phyloP scores from a whole-genome alignment of 2,797 vertebrate species.

The Tadarida brasiliensis region DNA sequence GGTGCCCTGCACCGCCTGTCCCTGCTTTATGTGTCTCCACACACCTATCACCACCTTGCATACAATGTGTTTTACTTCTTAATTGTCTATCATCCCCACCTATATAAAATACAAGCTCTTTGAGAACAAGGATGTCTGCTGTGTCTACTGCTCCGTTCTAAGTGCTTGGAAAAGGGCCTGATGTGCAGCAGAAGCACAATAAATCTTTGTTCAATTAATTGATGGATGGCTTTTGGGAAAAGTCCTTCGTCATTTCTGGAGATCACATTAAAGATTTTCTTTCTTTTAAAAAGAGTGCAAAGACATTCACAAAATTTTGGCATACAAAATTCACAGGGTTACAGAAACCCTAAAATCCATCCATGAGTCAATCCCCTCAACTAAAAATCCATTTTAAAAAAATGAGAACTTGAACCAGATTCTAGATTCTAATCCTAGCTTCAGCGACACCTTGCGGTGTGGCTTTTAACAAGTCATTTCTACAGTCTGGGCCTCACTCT shows the following conservation, averaged over 20 bases:
- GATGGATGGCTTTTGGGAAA: background rate
- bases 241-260: background rate
- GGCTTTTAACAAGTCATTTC: background rate
- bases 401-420: background rate
- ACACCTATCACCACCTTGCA: background rate
- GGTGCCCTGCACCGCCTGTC: no score
- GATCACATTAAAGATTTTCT: background rate
- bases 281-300: background rate
- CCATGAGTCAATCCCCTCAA: background rate
- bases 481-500: background rate
- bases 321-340: background rate
- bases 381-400: background rate
- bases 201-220: background rate
- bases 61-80: background rate
- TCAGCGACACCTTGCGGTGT: background rate
- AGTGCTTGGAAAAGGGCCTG: background rate
- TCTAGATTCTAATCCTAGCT: background rate
- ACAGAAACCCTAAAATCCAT: background rate
- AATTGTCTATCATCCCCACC: background rate
- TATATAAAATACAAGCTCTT: background rate
- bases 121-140: background rate
- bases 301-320: background rate
- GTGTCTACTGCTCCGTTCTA: background rate
- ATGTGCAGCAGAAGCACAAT: background rate
- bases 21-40: background rate